A percentile compares a stretch with the other conserved stretches of the same genome.
These are phyloP conservation scores for Pristis pectinata DNA, from an alignment of 2,797 vertebrate genomes.

Conservation along the genomic window DNA sequence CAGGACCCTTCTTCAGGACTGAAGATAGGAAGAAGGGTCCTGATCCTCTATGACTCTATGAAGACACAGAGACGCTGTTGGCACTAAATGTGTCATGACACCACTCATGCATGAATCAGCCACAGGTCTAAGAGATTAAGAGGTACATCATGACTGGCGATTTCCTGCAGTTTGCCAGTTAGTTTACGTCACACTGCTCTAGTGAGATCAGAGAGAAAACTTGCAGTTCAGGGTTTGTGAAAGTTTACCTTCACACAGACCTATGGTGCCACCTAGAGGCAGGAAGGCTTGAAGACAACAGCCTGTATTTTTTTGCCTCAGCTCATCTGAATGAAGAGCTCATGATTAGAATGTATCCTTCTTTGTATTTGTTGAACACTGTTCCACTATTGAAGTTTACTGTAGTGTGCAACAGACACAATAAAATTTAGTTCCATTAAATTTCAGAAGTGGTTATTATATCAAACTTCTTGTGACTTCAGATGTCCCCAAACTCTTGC, in stretches of 20 bases:
- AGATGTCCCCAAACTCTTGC: not conserved
- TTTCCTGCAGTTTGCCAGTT: not conserved
- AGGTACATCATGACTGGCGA: not conserved
- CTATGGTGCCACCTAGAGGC: constrained; percentile 19
- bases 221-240: not conserved
- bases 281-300: not conserved
- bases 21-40: no score
- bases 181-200: not conserved
- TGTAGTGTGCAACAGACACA: no score
- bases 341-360: not conserved
- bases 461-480: not conserved
- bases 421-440: no score
- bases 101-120: not conserved
- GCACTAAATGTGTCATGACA: not conserved
- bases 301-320: not conserved
- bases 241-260: not conserved
- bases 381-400: no score
- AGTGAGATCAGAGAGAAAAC: not conserved
- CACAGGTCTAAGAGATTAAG: not conserved
- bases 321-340: not conserved
- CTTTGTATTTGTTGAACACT: no score
- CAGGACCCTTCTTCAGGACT: no score
- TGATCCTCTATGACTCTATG: no score
- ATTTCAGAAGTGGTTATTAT: not conserved
- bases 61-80: not conserved